Evolutionary conservation across 2,797 vertebrate species (phyloP).

Genomic region (Potorous gilbertii): DNA sequence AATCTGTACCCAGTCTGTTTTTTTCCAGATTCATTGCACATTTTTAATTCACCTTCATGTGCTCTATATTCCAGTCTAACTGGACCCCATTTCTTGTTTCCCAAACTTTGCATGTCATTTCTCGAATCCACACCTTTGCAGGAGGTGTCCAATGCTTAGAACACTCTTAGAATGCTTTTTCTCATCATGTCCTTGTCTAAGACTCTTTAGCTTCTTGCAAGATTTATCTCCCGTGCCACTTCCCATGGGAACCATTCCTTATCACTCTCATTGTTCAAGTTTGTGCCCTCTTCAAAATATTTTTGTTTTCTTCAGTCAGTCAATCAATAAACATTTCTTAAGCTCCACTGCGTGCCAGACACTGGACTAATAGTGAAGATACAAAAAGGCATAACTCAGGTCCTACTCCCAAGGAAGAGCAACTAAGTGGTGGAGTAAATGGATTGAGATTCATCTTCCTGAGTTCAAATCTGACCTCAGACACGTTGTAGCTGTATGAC

Average conservation of each 20-base stretch:
- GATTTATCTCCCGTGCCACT: not conserved
- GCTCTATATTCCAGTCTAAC: not conserved
- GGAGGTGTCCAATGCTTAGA: not conserved
- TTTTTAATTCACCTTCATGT: not conserved
- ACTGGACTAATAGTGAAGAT: slow-evolving; percentile 30
- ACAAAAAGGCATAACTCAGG: not conserved
- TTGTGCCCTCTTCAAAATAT: not conserved
- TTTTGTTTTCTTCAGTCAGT: not conserved
- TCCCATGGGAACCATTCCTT: not conserved
- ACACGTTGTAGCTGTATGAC: not conserved
- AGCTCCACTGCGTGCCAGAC: slow-evolving; percentile 1
- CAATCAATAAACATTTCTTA: not conserved
- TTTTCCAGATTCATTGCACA: not conserved
- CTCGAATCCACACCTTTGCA: not conserved
- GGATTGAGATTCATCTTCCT: not conserved
- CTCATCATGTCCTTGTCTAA: not conserved
- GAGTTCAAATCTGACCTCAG: not conserved
- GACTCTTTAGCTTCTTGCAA: not conserved
- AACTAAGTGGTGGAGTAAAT: not conserved
- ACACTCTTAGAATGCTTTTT: not conserved
- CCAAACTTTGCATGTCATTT: not conserved
- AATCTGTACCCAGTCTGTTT: not conserved
- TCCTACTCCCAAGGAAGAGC: not conserved
- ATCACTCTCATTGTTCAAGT: not conserved
- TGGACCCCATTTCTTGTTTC: not conserved